Conservation (phyloP, 2,888 invertebrate species). For the Mesorhabditis spiculigera region DNA sequence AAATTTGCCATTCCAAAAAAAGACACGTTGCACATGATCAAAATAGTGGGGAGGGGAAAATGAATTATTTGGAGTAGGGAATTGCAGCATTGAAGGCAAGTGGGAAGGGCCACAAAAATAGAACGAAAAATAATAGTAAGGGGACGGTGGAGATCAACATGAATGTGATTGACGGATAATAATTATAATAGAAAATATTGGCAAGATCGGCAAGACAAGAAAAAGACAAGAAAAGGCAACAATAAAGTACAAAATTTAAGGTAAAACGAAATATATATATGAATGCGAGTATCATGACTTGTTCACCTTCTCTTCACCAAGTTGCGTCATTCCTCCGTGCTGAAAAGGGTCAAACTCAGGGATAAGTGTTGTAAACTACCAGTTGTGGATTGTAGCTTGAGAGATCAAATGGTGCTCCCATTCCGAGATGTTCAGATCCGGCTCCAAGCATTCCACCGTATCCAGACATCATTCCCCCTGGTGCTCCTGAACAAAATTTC, state of each 20-base stretch:
- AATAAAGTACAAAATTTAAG: neutral
- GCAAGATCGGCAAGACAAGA: neutral
- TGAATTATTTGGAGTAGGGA: too few relatives aligned
- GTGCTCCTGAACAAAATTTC: too few relatives aligned
- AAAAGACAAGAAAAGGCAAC: conserved; percentile 1
- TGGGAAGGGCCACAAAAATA: neutral
- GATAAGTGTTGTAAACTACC: conserved; percentile 11
- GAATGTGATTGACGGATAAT: too few relatives aligned
- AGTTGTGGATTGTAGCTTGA: conserved; percentile 41
- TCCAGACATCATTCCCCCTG: conserved; percentile 15
- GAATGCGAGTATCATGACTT: neutral
- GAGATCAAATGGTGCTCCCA: conserved; percentile 34
- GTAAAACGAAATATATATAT: neutral
- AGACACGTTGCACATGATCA: too few relatives aligned
- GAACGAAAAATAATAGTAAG: neutral
- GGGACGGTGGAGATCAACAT: too few relatives aligned
- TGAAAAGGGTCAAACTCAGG: neutral
- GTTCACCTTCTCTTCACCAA: neutral
- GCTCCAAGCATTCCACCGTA: conserved; percentile 32
- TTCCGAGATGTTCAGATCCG: conserved; percentile 33
- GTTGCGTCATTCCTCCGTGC: neutral
- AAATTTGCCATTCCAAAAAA: too few relatives aligned
- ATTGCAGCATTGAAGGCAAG: neutral
- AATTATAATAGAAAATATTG: too few relatives aligned
- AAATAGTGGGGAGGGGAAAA: too few relatives aligned